phyloP scores from a whole-genome alignment of 2,888 invertebrate species.

The Aphidoletes aphidimyza region DNA sequence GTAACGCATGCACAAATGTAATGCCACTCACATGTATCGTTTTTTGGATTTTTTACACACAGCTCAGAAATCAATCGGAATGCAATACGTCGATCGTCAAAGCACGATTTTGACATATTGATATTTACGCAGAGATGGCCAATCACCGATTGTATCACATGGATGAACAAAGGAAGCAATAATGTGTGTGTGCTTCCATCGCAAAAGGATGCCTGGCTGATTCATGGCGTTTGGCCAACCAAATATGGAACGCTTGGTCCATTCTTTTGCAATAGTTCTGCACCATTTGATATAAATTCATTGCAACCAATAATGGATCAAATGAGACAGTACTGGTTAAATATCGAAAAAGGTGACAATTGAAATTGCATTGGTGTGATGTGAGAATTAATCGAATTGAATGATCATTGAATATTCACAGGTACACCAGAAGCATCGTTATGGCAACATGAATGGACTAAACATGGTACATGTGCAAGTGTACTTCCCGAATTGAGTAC shows the following conservation, averaged over 20 bases:
- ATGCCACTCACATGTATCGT: neutral
- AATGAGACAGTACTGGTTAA: constrained; percentile 76
- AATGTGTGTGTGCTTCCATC: constrained; percentile 75
- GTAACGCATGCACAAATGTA: neutral
- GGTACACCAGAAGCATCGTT: constrained; percentile 69
- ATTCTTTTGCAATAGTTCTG: constrained; percentile 75
- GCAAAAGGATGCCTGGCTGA: constrained; percentile 75
- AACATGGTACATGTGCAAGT: constrained; percentile 84
- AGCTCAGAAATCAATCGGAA: neutral
- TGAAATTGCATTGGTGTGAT: neutral
- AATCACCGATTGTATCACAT: constrained; percentile 75
- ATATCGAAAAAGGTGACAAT: constrained; percentile 72
- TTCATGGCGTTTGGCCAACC: constrained; percentile 88
- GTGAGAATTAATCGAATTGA: neutral
- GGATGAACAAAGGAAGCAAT: constrained; percentile 72
- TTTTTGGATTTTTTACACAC: neutral
- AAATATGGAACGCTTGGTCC: constrained; percentile 76
- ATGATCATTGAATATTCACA: constrained; percentile 54
- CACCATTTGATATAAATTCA: constrained; percentile 73
- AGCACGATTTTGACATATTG: constrained; percentile 76
- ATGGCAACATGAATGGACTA: constrained; percentile 85
- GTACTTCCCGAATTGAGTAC: constrained; percentile 69
- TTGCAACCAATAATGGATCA: constrained; percentile 71
- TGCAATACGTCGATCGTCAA: constrained; percentile 54
- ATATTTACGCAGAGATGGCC: constrained; percentile 88